Percentiles rank a stretch among this genome's conserved stretches.
Evolutionary conservation across 2,113 vertebrate species (phyloP).

Genomic region (Amazona guildingii): DNA sequence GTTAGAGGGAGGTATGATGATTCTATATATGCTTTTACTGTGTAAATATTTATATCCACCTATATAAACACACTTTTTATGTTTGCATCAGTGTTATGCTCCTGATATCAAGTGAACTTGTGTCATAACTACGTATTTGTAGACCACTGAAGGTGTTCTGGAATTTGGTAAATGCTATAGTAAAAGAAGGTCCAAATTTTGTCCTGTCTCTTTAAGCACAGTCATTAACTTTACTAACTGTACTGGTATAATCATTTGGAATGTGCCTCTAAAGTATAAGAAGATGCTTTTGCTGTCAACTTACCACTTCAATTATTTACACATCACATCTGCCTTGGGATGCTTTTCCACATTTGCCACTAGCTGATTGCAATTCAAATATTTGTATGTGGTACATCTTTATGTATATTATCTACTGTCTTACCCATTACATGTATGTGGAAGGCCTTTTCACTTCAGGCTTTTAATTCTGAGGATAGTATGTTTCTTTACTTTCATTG

Average conservation of each 20-base stretch:
- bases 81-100: background rate
- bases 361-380: background rate
- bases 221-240: background rate
- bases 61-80: background rate
- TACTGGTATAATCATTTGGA: background rate
- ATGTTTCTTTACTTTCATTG: background rate
- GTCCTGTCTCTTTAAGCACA: background rate
- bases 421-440: background rate
- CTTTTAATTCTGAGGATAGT: background rate
- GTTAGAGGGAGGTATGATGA: background rate
- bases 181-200: background rate
- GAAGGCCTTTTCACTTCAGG: background rate
- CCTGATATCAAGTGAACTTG: background rate
- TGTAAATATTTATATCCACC: background rate
- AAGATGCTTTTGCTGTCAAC: background rate
- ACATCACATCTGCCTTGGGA: background rate
- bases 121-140: rapidly evolving
- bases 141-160: background rate
- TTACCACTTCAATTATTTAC: slow-evolving; percentile 6
- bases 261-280: background rate
- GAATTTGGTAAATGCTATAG: background rate
- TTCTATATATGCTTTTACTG: background rate
- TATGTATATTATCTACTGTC: background rate
- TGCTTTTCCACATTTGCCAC: background rate
- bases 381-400: background rate